Evolutionary conservation across 2,797 vertebrate genomes (phyloP), one percentile per base, ranked within the genome.

Genomic region (Etheostoma nigrum): DNA sequence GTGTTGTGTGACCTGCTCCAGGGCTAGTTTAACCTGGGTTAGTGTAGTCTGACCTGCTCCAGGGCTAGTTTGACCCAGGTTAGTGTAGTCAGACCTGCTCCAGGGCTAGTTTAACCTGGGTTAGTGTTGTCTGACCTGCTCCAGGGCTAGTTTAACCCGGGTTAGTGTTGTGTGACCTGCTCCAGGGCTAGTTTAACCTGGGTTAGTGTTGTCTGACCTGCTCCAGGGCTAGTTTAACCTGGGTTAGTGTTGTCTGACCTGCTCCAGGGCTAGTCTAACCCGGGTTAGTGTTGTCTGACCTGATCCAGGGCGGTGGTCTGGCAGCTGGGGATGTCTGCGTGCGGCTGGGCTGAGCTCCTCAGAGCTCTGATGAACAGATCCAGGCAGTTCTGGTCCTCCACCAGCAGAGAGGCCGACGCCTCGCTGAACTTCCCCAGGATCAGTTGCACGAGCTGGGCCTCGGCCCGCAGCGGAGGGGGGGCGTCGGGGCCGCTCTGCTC

Each of bases 221-320:
- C 25, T 25, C 25, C 25, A 25, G 25, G 25, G 25, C 19, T 36
- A 4, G 1, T 51, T 0, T 44, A 2, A 36, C 15, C 36, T 36
- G 25, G 25, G 25, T 25, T 25, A 25, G 25, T 25, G 25, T 25
- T 2, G 25, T 23, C 25, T 25, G 25, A 25, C 25, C 25, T 25
- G 25, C 25, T 25, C 25, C 25, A 25, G 25, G 25, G 25, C 25
- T 16, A 25, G 0, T 63, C n/a, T 25, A 25, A 13, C 1, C 13
- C 5, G 0, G 30, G 0, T 21, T 2, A 21, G 10, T 18, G 1
- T 1, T 1, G 13, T 3, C 80, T 21, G 14, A 99, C 98, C 96
- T 97, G 97, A 54, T 96, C 96, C 55, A 99, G 95, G 27, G 97
- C 95, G 27, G 90, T 89, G 68, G 96, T 94, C 91, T 99, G 98